Evolutionary conservation across 2,888 invertebrate species (phyloP).

Genomic region (Macrostomum cliftonense): DNA sequence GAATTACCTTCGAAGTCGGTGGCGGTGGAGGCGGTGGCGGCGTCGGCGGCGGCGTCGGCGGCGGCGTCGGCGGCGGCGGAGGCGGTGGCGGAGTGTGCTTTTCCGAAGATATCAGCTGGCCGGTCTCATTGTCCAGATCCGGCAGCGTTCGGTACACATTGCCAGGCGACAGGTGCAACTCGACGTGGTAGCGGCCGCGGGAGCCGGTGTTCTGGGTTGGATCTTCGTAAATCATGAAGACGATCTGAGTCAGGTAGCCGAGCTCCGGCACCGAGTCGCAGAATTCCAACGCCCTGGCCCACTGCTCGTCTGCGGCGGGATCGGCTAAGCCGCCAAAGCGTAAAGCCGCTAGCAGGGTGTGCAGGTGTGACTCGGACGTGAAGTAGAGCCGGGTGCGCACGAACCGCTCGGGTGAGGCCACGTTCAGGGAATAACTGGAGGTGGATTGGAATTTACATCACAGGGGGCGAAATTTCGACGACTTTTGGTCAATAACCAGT

Average conservation of each 20-base stretch:
- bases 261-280: conserved; percentile 85
- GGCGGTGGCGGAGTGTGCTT: too few species aligned
- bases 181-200: conserved; percentile 68
- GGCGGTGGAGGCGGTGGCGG: too few species aligned
- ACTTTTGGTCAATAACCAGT: too few species aligned
- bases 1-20: too few species aligned
- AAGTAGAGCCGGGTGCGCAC: conserved; percentile 95
- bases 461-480: too few species aligned
- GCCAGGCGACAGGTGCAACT: conserved; percentile 94
- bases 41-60: too few species aligned
- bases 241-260: conserved; percentile 83
- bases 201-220: conserved; percentile 64
- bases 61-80: too few species aligned
- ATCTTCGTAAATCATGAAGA: conserved; percentile 91
- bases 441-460: too few species aligned
- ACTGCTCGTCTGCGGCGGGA: conserved; percentile 35
- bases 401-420: conserved; percentile 88
- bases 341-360: conserved; percentile 81
- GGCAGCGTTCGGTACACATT: too few species aligned
- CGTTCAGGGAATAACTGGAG: conserved; percentile 81
- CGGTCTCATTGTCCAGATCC: too few species aligned
- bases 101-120: too few species aligned
- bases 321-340: conserved; percentile 67
- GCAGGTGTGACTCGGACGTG: conserved; percentile 96
- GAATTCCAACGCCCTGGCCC: conserved; percentile 95